Evolutionary conservation across 2,888 invertebrate species (phyloP), one percentile per base, ranked within the genome.

Genomic region (Tyria jacobaeae): DNA sequence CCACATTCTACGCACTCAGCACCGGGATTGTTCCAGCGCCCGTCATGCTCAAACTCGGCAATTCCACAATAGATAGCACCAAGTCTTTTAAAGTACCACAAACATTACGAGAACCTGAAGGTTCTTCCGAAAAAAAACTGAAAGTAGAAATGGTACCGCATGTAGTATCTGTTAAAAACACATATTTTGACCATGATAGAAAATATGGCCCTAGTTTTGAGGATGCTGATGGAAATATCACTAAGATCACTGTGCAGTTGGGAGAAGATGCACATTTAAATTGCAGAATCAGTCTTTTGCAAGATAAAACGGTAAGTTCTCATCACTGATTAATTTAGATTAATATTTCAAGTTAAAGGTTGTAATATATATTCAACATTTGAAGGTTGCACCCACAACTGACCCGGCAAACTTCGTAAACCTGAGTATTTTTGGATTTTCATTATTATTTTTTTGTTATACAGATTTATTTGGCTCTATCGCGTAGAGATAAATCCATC

Each of bases 181-280:
- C 89, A 0, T 92, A 94, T 64, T 92, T 94, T 44, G 94, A 94
- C 56, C 94, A 94, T 51, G 94, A 94, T 59, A 82, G 92, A 60
- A 95, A 95, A 78, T 96, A 96, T 88, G 96, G 96, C 37, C 96
- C 96, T 35, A 96, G 96, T 73, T 96, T 96, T 79, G 96, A 96
- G 78, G 94, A 94, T 57, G 79, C 84, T 0, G 90, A 94, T 73
- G 96, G 96, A 31, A 96, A 96, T 76, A 90, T 95, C 21, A 95
- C 96, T 51, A 96, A 96, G 82, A 95, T 96, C 60, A 97, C 96
- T 0, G 96, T 96, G 27, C 96, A 96, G 79, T 94, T 96, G 60
- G 96, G 96, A 2, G 96, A 96, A 68, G 96, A 95, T 64, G 96
- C 96, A 50, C 95, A 95, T 82, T 90, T 97, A 71, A 96, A 97